These are phyloP conservation scores for Gasteruption jaculator DNA, from an alignment of 2,888 invertebrate genomes.

Conservation along the genomic window DNA sequence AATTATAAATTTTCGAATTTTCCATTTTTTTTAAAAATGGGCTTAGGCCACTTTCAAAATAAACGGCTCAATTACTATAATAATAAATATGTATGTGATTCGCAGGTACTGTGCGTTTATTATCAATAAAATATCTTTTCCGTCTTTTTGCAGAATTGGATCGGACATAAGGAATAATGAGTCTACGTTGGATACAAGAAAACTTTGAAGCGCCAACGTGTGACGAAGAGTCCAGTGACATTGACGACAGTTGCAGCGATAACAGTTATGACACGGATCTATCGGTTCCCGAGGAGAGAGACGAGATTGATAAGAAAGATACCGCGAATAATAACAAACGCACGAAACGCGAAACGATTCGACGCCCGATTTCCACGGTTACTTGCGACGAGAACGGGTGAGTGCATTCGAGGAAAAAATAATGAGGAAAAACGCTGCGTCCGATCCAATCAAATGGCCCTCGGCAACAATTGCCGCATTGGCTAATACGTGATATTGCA, in stretches of 20 bases:
- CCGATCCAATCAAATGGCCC: no score
- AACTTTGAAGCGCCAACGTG: constrained; percentile 40
- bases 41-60: no score
- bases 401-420: constrained; percentile 5
- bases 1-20: no score
- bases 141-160: no score
- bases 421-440: neutral
- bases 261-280: constrained; percentile 41
- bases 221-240: constrained; percentile 44
- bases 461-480: no score
- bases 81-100: no score
- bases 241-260: constrained; percentile 42
- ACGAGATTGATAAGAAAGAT: constrained; percentile 14
- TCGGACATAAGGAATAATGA: no score
- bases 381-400: constrained; percentile 31
- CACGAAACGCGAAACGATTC: constrained; percentile 29
- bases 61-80: no score
- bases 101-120: no score
- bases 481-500: no score
- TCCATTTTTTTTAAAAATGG: no score
- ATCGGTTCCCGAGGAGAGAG: constrained; percentile 19
- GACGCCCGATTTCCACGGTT: constrained; percentile 29
- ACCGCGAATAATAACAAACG: constrained; percentile 21
- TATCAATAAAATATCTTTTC: no score
- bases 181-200: constrained; percentile 43